Percentiles rank a stretch among this genome's conserved stretches.
Conservation (phyloP, 2,888 invertebrate genomes). For the Neuroscelio doddi region DNA sequence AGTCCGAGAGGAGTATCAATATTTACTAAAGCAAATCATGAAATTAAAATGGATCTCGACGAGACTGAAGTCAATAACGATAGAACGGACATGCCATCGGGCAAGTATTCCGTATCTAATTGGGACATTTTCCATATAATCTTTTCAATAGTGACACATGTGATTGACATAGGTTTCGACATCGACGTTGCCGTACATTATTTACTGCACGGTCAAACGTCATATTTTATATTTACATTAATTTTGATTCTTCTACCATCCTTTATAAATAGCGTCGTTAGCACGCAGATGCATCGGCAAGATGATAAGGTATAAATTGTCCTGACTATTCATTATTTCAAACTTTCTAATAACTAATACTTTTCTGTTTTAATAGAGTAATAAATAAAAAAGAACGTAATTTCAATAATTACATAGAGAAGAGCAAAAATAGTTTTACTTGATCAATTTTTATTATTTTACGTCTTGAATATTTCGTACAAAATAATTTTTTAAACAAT, state of each 20-base stretch:
- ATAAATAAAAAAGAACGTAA: no score
- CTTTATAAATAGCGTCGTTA: constrained; percentile 82
- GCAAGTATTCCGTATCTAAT: constrained; percentile 66
- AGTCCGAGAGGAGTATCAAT: constrained; percentile 39
- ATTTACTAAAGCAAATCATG: constrained; percentile 31
- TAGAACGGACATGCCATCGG: constrained; percentile 59
- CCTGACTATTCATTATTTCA: not conserved
- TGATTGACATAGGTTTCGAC: constrained; percentile 81
- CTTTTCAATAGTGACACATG: constrained; percentile 80
- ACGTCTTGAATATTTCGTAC: no score
- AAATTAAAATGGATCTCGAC: constrained; percentile 41
- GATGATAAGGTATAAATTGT: constrained; percentile 60
- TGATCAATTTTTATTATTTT: no score
- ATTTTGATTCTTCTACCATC: constrained; percentile 83
- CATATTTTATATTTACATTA: constrained; percentile 81
- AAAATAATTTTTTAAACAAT: no score
- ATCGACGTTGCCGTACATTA: constrained; percentile 81
- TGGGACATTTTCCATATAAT: constrained; percentile 79
- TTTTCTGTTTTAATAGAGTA: no score
- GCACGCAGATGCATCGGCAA: constrained; percentile 78
- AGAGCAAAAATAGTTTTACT: no score
- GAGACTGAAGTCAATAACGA: constrained; percentile 47
- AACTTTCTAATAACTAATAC: not conserved
- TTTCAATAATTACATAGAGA: no score
- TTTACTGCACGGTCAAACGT: constrained; percentile 73